Evolutionary conservation across 2,113 vertebrate genomes (phyloP), one percentile per base, ranked within the genome.

Genomic region (Planiliza haematocheilus): DNA sequence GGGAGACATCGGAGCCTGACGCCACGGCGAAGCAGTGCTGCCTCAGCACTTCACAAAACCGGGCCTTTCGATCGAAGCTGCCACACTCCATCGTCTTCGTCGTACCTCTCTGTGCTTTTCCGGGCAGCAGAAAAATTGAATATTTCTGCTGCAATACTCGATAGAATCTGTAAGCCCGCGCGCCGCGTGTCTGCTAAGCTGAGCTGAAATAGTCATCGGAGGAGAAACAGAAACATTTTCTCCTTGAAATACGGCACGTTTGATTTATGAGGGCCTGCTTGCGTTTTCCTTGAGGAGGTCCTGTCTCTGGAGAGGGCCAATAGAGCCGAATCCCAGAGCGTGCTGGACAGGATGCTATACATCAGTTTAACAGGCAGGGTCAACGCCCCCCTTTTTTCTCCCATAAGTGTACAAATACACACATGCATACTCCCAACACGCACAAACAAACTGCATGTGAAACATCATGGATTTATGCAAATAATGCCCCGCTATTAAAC

Each of bases 41-140:
- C 66, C 64, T 89, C 81, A 86, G 85, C 86, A 86, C 68, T 72
- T 73, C 42, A n/a, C 56, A 68, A 46, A 59, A 74, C 59, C 0
- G 39, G 36, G 45, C 62, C 42, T 62, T 84, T 80, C 16, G 41
- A 82, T 86, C 41, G 71, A 61, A 64, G 58, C 78, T 78, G 85
- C 81, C 79, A 73, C 59, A 67, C 65, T 74, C 17, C 71, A 81
- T 89, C 55, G 41, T 83, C 64, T 49, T 45, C 4, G 1, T 68
- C 77, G 77, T 83, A 24, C 14, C 56, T 88, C 75, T 79, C 46
- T 20, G 43, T 51, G 73, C 48, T 72, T 60, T n/a, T 38, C 20
- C 38, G 55, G 37, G 43, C 43, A 11, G 49, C n/a, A 55, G 7
- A 46, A 73, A 81, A 72, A 83, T 71, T 6, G 5, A 77, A 79